Conservation (phyloP, 2,797 vertebrate species). For the Tokudaia muenninki region DNA sequence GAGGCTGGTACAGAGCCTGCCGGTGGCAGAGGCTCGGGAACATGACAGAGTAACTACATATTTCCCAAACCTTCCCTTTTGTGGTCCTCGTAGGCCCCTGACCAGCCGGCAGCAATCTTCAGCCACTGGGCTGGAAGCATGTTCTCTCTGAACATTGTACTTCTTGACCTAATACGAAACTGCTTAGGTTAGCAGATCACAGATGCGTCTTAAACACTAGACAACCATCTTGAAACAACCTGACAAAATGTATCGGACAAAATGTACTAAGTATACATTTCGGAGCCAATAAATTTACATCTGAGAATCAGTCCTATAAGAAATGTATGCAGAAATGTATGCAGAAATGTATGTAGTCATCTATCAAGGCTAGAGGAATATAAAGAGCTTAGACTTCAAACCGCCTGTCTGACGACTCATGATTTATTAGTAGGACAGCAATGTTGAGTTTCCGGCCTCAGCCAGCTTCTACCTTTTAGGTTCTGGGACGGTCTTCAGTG, state of each 20-base stretch:
- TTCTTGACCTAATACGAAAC: constrained; percentile 40
- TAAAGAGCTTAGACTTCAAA: constrained; percentile 37
- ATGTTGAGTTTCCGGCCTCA: neutral
- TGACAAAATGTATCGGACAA: constrained; percentile 3
- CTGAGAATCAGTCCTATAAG: neutral
- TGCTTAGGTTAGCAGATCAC: neutral
- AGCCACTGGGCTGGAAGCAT: neutral
- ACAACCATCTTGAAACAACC: neutral
- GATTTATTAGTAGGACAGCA: neutral
- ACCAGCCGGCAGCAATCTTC: neutral
- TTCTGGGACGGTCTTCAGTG: neutral
- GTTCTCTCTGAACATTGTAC: neutral
- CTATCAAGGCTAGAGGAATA: neutral
- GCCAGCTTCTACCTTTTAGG: neutral
- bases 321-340: neutral
- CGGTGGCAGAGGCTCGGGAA: rapidly evolving
- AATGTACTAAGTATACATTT: neutral
- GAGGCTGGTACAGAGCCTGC: neutral
- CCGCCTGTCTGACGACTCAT: neutral
- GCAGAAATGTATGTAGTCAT: neutral
- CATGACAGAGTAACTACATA: neutral
- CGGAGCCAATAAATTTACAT: neutral
- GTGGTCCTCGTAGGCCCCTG: neutral
- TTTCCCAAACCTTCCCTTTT: neutral
- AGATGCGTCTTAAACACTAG: neutral